Evolutionary conservation across 92 coral and sea anemone genomes (phyloP).

Genomic region (Virgularia gustaviana): DNA sequence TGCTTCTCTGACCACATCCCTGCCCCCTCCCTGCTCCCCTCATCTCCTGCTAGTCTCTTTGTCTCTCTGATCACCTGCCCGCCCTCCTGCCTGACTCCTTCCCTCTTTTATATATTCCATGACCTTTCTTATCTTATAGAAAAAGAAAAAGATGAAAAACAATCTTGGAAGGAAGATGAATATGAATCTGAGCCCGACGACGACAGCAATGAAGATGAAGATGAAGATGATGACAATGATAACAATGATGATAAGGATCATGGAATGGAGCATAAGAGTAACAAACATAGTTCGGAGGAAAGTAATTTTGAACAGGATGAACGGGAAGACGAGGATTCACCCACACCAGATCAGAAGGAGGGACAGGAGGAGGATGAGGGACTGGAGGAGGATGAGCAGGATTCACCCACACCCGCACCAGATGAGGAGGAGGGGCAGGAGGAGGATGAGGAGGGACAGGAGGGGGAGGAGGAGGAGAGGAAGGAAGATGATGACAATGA

Average conservation of each 20-base stretch:
- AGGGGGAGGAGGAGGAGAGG: conserved; percentile 7
- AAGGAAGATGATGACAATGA: not conserved
- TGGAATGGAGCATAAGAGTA: conserved; percentile 49
- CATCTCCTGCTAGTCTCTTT: too few relatives aligned
- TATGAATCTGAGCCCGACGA: conserved; percentile 34
- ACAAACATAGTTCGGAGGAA: conserved; percentile 33
- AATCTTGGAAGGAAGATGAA: conserved; percentile 19
- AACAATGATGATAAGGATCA: conserved; percentile 47
- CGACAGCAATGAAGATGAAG: conserved; percentile 43
- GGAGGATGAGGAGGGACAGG: conserved; percentile 38
- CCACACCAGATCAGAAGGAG: conserved; percentile 44
- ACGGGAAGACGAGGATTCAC: conserved; percentile 27
- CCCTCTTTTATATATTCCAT: too few relatives aligned
- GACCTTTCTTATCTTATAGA: too few relatives aligned
- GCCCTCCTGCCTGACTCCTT: too few relatives aligned
- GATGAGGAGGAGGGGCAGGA: conserved; percentile 41
- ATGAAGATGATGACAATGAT: conserved; percentile 45
- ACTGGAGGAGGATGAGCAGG: conserved; percentile 27
- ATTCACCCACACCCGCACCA: too few relatives aligned
- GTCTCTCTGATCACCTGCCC: too few relatives aligned
- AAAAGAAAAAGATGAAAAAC: not conserved
- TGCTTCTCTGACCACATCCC: too few relatives aligned
- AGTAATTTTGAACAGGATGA: conserved; percentile 1
- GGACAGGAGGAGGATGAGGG: conserved; percentile 34
- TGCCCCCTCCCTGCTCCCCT: too few relatives aligned